Conservation (phyloP, 2,888 invertebrate species). For the Ariolimax columbianus region DNA sequence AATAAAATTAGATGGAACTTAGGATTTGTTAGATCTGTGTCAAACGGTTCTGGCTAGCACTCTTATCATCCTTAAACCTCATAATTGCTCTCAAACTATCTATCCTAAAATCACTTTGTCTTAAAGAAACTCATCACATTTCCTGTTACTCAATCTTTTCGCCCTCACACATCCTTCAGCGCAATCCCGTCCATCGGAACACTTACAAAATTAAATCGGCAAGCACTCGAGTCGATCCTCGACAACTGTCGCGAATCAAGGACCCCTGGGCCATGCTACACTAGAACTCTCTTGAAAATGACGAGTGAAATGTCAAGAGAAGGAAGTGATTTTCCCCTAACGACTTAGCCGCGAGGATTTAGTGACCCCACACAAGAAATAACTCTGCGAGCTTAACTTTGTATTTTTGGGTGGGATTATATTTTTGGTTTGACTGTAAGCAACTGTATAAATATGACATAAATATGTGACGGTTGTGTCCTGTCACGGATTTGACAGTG, state of each 20-base stretch:
- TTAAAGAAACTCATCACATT: background rate
- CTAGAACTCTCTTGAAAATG: background rate
- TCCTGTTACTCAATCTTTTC: background rate
- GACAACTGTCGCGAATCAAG: slow-evolving; percentile 29
- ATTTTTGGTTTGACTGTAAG: no score
- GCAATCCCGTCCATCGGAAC: background rate
- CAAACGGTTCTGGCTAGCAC: no score
- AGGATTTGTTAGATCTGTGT: no score
- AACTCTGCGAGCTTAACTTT: background rate
- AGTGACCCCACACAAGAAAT: background rate
- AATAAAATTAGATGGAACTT: no score
- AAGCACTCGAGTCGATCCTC: slow-evolving; percentile 17
- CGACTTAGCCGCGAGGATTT: background rate
- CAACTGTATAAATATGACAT: no score
- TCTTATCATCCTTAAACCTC: background rate
- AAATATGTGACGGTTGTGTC: no score
- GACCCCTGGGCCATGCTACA: background rate
- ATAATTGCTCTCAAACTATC: no score
- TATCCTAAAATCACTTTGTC: background rate
- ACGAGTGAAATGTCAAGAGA: slow-evolving; percentile 39
- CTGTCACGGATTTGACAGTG: no score
- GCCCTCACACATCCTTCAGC: background rate
- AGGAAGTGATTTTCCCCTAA: slow-evolving; percentile 15
- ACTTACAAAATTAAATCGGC: slow-evolving; percentile 33
- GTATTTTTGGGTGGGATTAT: no score